Evolutionary conservation across 2,113 vertebrate species (phyloP).

Genomic region (Ptilonorhynchus violaceus): DNA sequence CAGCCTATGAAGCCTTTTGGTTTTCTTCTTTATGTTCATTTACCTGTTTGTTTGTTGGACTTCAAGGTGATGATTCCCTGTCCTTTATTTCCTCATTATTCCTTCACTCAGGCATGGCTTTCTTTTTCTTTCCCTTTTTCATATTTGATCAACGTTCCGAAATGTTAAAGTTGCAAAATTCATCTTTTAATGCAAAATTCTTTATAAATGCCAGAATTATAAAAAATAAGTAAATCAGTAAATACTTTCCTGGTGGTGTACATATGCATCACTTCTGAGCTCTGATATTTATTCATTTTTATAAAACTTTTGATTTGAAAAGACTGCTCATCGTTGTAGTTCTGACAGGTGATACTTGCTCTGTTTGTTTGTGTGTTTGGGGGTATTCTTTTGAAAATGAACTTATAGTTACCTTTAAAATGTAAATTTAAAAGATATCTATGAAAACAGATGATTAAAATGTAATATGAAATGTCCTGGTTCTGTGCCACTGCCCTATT

Average conservation of each 20-base stretch:
- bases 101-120: neutral
- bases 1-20: neutral
- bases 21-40: neutral
- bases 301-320: neutral
- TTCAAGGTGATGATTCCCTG: accelerated
- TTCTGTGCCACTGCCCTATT: neutral
- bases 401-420: neutral
- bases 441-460: neutral
- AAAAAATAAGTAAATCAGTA: neutral
- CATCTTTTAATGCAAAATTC: neutral
- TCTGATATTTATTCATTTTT: neutral
- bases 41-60: neutral
- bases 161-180: neutral
- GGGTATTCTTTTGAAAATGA: neutral
- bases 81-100: neutral
- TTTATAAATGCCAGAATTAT: neutral
- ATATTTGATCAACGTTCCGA: neutral
- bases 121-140: neutral
- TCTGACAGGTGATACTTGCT: neutral
- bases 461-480: neutral
- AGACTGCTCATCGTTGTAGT: neutral
- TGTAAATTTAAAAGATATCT: neutral
- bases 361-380: neutral
- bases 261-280: neutral
- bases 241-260: neutral